Base-by-base conservation (phyloP, 2,113 vertebrate genomes). In the Mesocricetus auratus region DNA sequence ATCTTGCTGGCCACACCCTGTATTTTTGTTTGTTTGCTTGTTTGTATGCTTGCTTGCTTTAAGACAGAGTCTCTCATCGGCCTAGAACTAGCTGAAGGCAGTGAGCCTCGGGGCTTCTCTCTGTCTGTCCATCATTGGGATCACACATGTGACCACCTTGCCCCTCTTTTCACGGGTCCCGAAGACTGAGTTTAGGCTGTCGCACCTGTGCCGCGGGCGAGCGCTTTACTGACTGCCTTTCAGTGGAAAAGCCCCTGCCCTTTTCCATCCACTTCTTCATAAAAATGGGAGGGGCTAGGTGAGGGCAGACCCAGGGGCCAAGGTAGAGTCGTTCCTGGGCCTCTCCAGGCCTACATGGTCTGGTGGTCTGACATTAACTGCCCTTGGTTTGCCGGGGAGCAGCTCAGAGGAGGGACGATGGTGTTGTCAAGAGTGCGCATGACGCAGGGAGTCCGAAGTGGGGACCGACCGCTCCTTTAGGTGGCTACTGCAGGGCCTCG, bases 361-460 rank as follows among this genome's bases (percentile, higher is more conserved):
- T 60, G n/a, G 13, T 62, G 79, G 47, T n/a, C 53, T 58, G 53
- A 33, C 11, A n/a, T 5, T 19, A 29, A 68, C 42, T 29, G 8
- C 47, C 15, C 74, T 33, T 56, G 29, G 42, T 64, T 69, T 33
- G 9, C 31, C 3, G 2, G 16, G 39, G 15, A 36, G 9, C 9
- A 58, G n/a, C 81, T 68, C 26, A 64, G 78, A 50, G 68, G 74
- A 73, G 42, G 42, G 26, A 81, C 4, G 7, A 9, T 21, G 36
- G 15, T 15, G n/a, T 56, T 47, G 39, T 33, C 17, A 8, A 8
- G 21, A 0, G 29, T 60, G 15, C 33, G 21, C 6, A 16, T 0
- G 56, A 83, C 17, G 4, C 7, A 42, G n/a, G 47, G 66, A 26
- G 29, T 36, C 13, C 50, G 17, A 47, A 31, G 60, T 21, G 3